phyloP scores from a whole-genome alignment of 1,140 invertebrate species.

The Tetragonula clypearis region DNA sequence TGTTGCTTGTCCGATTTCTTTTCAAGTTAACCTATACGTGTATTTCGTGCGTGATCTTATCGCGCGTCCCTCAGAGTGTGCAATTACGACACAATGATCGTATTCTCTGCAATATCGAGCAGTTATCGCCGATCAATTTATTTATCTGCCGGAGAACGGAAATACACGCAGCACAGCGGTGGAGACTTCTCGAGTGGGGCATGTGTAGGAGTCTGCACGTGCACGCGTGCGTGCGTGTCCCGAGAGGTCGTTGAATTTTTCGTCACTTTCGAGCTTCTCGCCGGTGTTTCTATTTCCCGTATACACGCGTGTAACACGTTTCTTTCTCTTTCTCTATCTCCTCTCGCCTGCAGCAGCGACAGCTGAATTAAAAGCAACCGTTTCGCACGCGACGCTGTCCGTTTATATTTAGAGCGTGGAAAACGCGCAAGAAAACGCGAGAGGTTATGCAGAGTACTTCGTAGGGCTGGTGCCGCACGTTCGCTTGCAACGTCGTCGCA shows the following conservation, averaged over 20 bases:
- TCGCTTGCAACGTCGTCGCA: conserved; percentile 6
- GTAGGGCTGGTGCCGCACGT: conserved; percentile 27
- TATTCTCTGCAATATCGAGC: conserved; percentile 38
- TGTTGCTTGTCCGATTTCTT: neutral
- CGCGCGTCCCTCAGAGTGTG: neutral
- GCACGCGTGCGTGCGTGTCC: conserved; percentile 10
- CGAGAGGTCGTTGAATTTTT: conserved; percentile 37
- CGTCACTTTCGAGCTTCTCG: conserved; percentile 15
- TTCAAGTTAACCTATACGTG: neutral
- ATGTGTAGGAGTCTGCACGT: neutral
- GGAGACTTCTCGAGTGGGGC: neutral
- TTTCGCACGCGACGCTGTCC: neutral
- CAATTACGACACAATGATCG: conserved; percentile 35
- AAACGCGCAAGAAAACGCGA: neutral
- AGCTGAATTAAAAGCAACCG: conserved; percentile 37
- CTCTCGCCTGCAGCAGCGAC: conserved; percentile 47
- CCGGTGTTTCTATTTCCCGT: conserved; percentile 8
- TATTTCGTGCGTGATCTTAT: conserved; percentile 27
- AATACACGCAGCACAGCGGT: neutral
- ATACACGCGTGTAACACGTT: neutral
- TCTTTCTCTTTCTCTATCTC: neutral
- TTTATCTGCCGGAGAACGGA: conserved; percentile 12
- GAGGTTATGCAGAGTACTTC: neutral
- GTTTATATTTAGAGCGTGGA: conserved; percentile 43
- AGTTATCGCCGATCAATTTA: conserved; percentile 38